phyloP scores from a whole-genome alignment of 1,140 invertebrate species.

The Orchestia grillus region DNA sequence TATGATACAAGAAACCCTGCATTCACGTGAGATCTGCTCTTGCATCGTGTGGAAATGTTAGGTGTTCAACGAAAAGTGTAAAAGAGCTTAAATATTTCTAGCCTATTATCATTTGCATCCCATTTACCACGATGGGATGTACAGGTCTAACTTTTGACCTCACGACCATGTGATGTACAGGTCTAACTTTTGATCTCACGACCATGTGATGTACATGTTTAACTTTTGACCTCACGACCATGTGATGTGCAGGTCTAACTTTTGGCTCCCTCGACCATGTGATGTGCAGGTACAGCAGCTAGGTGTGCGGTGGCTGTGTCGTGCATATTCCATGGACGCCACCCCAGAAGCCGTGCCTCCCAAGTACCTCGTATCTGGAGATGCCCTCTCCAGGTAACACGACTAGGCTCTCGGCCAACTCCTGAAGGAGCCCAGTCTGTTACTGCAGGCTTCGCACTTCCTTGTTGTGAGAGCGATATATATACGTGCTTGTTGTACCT shows the following conservation, averaged over 20 bases:
- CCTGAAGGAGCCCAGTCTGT: too few species aligned
- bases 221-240: neutral
- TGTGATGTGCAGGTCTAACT: neutral
- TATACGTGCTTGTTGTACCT: too few species aligned
- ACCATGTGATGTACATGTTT: neutral
- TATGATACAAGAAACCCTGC: too few species aligned
- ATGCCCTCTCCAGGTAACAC: constrained; percentile 78
- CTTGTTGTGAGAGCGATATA: too few species aligned
- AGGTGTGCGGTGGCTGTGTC: constrained; percentile 72
- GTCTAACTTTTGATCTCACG: neutral
- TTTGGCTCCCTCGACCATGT: neutral
- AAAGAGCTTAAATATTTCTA: too few species aligned
- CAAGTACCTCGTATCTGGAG: constrained; percentile 80
- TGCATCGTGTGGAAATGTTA: too few species aligned
- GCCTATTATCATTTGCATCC: neutral
- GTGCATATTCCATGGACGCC: constrained; percentile 72
- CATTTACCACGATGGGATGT: neutral
- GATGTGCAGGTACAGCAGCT: constrained; percentile 68
- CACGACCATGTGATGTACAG: neutral
- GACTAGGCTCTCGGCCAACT: too few species aligned
- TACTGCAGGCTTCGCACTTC: too few species aligned
- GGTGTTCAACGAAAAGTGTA: too few species aligned
- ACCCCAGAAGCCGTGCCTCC: constrained; percentile 78
- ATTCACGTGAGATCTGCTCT: too few species aligned
- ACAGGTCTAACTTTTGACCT: neutral